phyloP scores from a whole-genome alignment of 2,888 invertebrate genomes.

The Drosophila prostipennis region DNA sequence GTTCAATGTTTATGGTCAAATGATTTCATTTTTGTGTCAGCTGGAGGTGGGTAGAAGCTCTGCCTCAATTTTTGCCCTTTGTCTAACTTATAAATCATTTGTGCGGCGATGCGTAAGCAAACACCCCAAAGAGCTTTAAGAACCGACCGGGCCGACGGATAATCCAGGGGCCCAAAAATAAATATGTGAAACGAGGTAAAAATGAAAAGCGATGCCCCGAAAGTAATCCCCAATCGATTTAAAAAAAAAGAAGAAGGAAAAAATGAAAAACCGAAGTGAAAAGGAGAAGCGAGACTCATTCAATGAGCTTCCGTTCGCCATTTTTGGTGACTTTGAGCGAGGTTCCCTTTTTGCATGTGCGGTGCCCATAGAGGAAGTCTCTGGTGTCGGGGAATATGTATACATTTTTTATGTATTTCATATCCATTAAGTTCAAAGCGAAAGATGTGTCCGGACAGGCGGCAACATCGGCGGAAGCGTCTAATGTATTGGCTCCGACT shows the following conservation, averaged over 20 bases:
- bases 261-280: slow-evolving; percentile 5
- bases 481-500: slow-evolving; percentile 70
- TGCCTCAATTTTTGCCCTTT: slow-evolving; percentile 65
- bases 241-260: slow-evolving; percentile 9
- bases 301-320: slow-evolving; percentile 70
- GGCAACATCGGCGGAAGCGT: slow-evolving; percentile 38
- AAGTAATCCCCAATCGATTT: slow-evolving; percentile 78
- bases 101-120: slow-evolving; percentile 68
- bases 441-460: slow-evolving; percentile 66
- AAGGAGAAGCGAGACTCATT: slow-evolving; percentile 51
- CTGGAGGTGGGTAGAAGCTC: slow-evolving; percentile 1
- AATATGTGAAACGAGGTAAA: slow-evolving; percentile 70
- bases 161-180: slow-evolving; percentile 66
- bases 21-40: slow-evolving; percentile 78
- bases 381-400: slow-evolving; percentile 44
- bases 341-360: slow-evolving; percentile 61
- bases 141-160: slow-evolving; percentile 27
- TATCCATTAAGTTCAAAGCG: slow-evolving; percentile 79
- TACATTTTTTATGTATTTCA: slow-evolving; percentile 79
- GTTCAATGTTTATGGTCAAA: slow-evolving; percentile 82
- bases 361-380: slow-evolving; percentile 7
- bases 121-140: slow-evolving; percentile 57
- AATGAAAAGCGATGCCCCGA: slow-evolving; percentile 68
- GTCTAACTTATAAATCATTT: slow-evolving; percentile 73
- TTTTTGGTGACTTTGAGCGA: slow-evolving; percentile 72